phyloP scores from a whole-genome alignment of 2,888 invertebrate genomes.

The Dolomedes plantarius region DNA sequence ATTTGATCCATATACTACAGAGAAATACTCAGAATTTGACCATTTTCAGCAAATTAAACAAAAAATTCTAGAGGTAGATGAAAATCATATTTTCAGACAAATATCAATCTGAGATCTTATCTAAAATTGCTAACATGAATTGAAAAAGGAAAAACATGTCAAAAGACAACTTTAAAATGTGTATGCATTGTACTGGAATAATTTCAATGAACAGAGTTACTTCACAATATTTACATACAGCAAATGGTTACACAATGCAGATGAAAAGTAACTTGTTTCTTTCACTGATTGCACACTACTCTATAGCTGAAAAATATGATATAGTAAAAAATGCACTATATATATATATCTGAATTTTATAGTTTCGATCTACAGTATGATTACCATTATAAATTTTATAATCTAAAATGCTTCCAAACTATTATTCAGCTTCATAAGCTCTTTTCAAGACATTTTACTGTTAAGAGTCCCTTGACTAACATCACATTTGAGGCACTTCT shows the following conservation, averaged over 20 bases:
- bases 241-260: slow-evolving; percentile 23
- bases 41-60: too few species aligned
- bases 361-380: background rate
- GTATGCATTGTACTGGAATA: too few species aligned
- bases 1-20: background rate
- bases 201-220: background rate
- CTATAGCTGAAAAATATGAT: slow-evolving; percentile 52
- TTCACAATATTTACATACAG: background rate
- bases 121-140: too few species aligned
- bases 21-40: too few species aligned
- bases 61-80: too few species aligned
- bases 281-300: slow-evolving; percentile 2
- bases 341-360: background rate
- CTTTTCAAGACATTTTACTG: slow-evolving; percentile 52
- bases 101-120: too few species aligned
- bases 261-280: slow-evolving; percentile 19
- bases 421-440: slow-evolving; percentile 48
- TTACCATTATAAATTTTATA: slow-evolving; percentile 4
- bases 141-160: too few species aligned
- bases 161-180: too few species aligned
- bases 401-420: slow-evolving; percentile 35
- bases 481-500: slow-evolving; percentile 63
- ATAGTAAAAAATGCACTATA: slow-evolving; percentile 35
- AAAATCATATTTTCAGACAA: too few species aligned
- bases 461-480: slow-evolving; percentile 48